A percentile compares a stretch with the other conserved stretches of the same genome.
phyloP scores from a whole-genome alignment of 2,797 vertebrate genomes.

The Etheostoma perlongum region DNA sequence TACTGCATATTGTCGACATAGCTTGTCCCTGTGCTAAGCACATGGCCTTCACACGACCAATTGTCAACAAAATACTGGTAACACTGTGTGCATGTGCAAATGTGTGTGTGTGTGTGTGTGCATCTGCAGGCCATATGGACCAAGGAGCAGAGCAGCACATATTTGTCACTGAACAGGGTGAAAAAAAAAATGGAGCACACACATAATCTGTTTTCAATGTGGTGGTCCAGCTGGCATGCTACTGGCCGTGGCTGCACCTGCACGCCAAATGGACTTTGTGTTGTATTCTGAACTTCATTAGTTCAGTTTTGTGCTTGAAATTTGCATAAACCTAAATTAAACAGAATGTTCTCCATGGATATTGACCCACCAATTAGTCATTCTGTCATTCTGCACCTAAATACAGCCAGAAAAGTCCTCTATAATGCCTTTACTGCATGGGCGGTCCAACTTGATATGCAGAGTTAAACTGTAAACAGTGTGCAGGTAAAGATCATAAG shows the following conservation, averaged over 20 bases:
- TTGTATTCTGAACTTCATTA: not conserved
- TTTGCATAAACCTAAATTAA: not conserved
- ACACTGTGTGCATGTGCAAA: not conserved
- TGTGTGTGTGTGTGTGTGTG: not conserved
- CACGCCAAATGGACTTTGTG: not conserved
- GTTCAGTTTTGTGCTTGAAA: not conserved
- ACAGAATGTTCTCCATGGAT: not conserved
- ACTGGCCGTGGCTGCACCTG: conserved; percentile 9
- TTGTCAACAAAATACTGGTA: conserved; percentile 7
- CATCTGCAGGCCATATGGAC: conserved; percentile 42
- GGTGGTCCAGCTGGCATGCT: conserved; percentile 22
- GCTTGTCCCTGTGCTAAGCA: not conserved
- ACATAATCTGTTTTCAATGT: not conserved
- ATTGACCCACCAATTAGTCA: not conserved
- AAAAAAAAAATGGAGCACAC: not conserved
- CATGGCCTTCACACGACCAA: conserved; percentile 7
- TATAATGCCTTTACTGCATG: not conserved
- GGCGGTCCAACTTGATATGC: not conserved
- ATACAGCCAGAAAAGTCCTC: conserved; percentile 9
- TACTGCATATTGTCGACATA: not conserved
- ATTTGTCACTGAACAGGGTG: conserved; percentile 9
- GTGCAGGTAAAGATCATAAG: not conserved
- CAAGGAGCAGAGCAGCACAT: conserved; percentile 4
- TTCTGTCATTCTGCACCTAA: not conserved
- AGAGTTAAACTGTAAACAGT: not conserved